Evolutionary conservation across 2,113 vertebrate species (phyloP).

Genomic region (Perca fluviatilis): DNA sequence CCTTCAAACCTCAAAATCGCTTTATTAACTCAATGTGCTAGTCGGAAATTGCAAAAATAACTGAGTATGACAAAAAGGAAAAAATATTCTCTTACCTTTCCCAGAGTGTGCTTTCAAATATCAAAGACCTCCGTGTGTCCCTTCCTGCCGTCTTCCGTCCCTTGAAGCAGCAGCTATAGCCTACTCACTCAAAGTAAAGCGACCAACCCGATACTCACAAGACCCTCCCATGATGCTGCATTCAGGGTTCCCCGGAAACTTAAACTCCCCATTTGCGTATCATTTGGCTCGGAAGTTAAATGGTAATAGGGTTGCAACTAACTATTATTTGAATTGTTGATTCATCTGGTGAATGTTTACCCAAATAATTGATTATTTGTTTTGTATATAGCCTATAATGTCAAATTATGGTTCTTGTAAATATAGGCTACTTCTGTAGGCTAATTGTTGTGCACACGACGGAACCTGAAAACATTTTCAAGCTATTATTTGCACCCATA

Average conservation of each 20-base stretch:
- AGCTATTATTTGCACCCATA: neutral
- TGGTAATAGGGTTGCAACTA: neutral
- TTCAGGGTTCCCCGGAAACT: constrained; percentile 25
- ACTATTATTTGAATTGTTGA: neutral
- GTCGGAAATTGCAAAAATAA: rapidly evolving
- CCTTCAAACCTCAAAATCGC: constrained; percentile 13
- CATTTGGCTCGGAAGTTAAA: too few species aligned
- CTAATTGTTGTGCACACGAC: too few species aligned
- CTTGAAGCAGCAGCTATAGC: constrained; percentile 69
- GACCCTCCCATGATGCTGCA: constrained; percentile 69
- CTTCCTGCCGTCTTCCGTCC: constrained; percentile 37
- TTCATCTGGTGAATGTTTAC: neutral
- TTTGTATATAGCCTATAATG: neutral
- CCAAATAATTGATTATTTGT: neutral
- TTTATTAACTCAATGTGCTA: neutral
- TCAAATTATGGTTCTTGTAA: too few species aligned
- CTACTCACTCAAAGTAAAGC: constrained; percentile 44
- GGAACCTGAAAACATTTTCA: too few species aligned
- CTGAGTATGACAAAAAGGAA: neutral
- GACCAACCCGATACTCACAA: constrained; percentile 31
- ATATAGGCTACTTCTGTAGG: too few species aligned
- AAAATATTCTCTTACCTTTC: constrained; percentile 63
- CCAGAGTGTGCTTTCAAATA: constrained; percentile 43
- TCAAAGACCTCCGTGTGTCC: constrained; percentile 31
- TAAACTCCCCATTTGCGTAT: rapidly evolving